Evolutionary conservation across 2,113 vertebrate genomes (phyloP).

Genomic region (Marmota monax): DNA sequence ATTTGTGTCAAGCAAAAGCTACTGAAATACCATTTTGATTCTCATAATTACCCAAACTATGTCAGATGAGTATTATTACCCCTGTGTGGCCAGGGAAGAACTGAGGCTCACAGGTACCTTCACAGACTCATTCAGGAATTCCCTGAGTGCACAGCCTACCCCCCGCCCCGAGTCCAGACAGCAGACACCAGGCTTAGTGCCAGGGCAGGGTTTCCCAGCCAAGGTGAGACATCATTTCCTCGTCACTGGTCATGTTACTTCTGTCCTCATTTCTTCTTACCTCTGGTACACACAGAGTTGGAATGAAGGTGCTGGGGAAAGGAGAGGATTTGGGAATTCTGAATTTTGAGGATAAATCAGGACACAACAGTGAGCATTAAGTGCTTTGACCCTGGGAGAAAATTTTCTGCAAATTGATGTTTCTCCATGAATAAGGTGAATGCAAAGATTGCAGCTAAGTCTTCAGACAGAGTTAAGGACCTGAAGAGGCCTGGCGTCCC

Average conservation of each 20-base stretch:
- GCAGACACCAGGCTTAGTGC: rapidly evolving
- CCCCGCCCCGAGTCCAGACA: background rate
- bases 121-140: background rate
- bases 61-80: too few relatives aligned
- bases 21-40: background rate
- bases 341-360: background rate
- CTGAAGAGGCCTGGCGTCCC: background rate
- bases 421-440: background rate
- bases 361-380: background rate
- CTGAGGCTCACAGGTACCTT: background rate
- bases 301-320: background rate
- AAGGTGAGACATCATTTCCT: background rate
- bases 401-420: background rate
- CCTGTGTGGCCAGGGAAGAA: background rate
- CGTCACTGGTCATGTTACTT: rapidly evolving
- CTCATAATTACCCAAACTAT: background rate
- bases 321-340: background rate
- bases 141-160: background rate
- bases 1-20: background rate
- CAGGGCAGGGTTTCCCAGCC: background rate
- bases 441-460: background rate
- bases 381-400: background rate
- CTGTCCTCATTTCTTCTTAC: background rate
- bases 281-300: background rate
- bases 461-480: background rate